These are phyloP conservation scores for Miopithecus talapoin DNA, from an alignment of 2,797 vertebrate genomes.

Conservation along the genomic window DNA sequence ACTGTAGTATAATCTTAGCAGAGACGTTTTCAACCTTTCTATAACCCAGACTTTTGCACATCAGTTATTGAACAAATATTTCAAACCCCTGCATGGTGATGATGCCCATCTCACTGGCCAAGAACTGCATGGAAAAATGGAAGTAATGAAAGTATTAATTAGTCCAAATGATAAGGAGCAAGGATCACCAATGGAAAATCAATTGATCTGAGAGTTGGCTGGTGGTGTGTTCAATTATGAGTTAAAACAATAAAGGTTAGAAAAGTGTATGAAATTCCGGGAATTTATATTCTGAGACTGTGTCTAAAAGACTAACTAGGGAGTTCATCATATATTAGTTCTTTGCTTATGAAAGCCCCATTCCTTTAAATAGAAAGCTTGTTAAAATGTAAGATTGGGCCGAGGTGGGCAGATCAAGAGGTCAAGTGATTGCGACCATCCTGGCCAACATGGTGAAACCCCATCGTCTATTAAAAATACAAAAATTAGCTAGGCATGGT, in stretches of 20 bases:
- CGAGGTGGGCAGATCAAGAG: no score
- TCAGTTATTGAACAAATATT: conserved; percentile 9
- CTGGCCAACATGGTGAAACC: no score
- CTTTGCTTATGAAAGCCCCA: background rate
- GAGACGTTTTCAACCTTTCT: background rate
- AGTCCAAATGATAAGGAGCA: background rate
- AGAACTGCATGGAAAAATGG: background rate
- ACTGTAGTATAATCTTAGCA: conserved; percentile 50
- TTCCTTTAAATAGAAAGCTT: background rate
- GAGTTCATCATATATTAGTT: background rate
- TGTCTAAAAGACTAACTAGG: background rate
- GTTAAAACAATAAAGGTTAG: background rate
- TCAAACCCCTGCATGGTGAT: background rate
- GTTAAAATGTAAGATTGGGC: background rate
- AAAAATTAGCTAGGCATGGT: no score
- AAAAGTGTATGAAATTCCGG: background rate
- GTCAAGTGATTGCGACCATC: no score
- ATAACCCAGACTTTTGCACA: background rate
- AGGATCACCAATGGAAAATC: background rate
- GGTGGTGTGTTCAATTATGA: background rate
- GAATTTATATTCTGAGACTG: background rate
- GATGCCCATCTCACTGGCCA: background rate
- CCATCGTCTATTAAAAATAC: no score
- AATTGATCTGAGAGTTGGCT: background rate
- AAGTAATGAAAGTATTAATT: background rate